Evolutionary conservation across 92 coral and sea anemone genomes (phyloP).

Genomic region (Epizoanthus stellaris): DNA sequence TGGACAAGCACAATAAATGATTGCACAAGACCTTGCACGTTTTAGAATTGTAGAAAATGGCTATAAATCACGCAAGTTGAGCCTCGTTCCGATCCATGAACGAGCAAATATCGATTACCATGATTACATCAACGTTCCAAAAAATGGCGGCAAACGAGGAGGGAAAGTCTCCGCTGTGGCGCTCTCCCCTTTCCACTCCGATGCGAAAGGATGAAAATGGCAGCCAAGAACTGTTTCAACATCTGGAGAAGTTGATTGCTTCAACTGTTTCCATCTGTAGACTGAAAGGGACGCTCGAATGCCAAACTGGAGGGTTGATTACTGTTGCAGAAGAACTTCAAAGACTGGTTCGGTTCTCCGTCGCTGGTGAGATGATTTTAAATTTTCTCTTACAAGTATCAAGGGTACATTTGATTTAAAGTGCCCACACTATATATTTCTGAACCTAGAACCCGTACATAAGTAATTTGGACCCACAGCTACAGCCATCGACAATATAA

Average conservation of each 20-base stretch:
- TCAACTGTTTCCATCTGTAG: conserved; percentile 99
- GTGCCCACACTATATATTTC: neutral
- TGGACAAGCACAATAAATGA: too few relatives aligned
- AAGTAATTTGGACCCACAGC: too few relatives aligned
- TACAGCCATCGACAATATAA: too few relatives aligned
- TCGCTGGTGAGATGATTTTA: conserved; percentile 68
- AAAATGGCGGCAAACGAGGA: conserved; percentile 90
- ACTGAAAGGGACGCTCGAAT: conserved; percentile 93
- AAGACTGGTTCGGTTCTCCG: conserved; percentile 84
- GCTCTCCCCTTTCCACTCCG: conserved; percentile 85
- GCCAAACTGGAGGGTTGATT: conserved; percentile 96
- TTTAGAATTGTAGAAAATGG: too few relatives aligned
- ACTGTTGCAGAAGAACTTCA: conserved; percentile 97
- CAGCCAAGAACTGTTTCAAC: conserved; percentile 78
- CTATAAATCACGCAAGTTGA: too few relatives aligned
- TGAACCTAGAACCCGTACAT: too few relatives aligned
- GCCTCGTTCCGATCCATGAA: too few relatives aligned
- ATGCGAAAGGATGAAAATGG: conserved; percentile 71
- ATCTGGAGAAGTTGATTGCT: conserved; percentile 93
- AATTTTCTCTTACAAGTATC: neutral
- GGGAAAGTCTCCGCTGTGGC: conserved; percentile 52
- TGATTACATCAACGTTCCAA: neutral
- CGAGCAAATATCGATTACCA: too few relatives aligned
- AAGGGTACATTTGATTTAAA: neutral
- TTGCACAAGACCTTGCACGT: too few relatives aligned